Base-by-base conservation (phyloP, 2,888 invertebrate species). In the Gastracanthus pulcherrimus region DNA sequence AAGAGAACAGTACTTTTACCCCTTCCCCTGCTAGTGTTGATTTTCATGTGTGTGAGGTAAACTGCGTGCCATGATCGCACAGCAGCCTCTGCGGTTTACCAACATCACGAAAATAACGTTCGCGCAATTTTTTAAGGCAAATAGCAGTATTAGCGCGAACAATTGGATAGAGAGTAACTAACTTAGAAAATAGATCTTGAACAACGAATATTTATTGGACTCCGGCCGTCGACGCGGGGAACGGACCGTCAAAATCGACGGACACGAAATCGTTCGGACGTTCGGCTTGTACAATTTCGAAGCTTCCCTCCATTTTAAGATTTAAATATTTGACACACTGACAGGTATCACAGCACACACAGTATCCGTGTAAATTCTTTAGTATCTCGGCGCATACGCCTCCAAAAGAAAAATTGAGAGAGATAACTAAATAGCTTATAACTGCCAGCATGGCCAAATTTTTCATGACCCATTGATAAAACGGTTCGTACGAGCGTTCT, bases 381-480 rank as follows among this genome's bases (percentile, higher is more conserved):
- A 6, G 34, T 36, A 26, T 78, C 64, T 0, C 51, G 51, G 1
- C 64, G 13, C 78, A 78, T 62, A 3, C 41, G 0, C 2, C 51
- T 11, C 78, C 78, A 75, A 34, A 31, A 75, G 16, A 58, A 58
- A 13, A 29, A 58, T 13, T 26, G 26, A 4, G 26, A 13, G 0
- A 58, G 19, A 11, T 58, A 58, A 11, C 13, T 11, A 13, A 11
- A 29, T 0, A 58, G 29, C 19, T 34, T 62, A n/a, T 58, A 45
- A 3, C 38, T 11, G 0, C 76, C 81, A 0, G 60, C 70, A 66
- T 76, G 81, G 1, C 70, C 80, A 0, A 69, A 36, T 45, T 80
- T 69, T 29, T 55, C 69, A 23, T 80, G 80, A 9, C 11, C 26
- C 19, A 19, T 26, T 2, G n/a, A 9, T 0, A 62, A 3, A 0